Conservation (phyloP, 2,797 vertebrate genomes). For the Poliocrania exsul region DNA sequence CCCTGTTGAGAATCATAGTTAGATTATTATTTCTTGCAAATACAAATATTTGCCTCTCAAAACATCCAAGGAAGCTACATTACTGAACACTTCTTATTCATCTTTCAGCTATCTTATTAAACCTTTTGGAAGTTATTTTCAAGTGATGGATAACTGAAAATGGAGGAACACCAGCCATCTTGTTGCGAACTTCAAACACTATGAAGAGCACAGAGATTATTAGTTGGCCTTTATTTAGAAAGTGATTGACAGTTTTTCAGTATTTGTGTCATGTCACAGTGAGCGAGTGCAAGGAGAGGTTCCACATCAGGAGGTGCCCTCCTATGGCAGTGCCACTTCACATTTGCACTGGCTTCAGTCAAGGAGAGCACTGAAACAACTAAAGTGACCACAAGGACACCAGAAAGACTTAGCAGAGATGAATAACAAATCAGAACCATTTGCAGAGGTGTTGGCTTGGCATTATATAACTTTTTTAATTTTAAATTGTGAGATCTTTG, state of each 20-base stretch:
- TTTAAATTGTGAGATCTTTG: not conserved
- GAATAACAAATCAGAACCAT: not conserved
- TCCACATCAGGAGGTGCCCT: not conserved
- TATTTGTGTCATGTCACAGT: not conserved
- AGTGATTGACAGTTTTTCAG: not conserved
- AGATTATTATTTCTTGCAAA: slow-evolving; percentile 74
- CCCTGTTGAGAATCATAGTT: slow-evolving; percentile 73
- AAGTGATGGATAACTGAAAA: not conserved
- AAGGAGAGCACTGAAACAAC: not conserved
- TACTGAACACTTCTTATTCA: slow-evolving; percentile 37
- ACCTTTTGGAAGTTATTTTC: slow-evolving; percentile 44
- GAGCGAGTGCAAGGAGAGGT: not conserved
- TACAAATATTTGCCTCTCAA: slow-evolving; percentile 64
- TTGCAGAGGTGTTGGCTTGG: not conserved
- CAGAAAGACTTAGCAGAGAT: not conserved
- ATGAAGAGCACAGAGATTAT: not conserved
- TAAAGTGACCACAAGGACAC: not conserved
- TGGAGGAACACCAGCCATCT: not conserved
- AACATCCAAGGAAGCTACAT: slow-evolving; percentile 27
- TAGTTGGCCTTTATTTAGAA: not conserved
- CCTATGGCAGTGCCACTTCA: not conserved
- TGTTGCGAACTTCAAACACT: not conserved
- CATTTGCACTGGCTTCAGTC: fast-evolving
- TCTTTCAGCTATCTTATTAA: slow-evolving; percentile 49
- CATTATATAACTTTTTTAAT: not conserved